Evolutionary conservation across 2,888 invertebrate genomes (phyloP).

Genomic region (Leucophenga maculata): DNA sequence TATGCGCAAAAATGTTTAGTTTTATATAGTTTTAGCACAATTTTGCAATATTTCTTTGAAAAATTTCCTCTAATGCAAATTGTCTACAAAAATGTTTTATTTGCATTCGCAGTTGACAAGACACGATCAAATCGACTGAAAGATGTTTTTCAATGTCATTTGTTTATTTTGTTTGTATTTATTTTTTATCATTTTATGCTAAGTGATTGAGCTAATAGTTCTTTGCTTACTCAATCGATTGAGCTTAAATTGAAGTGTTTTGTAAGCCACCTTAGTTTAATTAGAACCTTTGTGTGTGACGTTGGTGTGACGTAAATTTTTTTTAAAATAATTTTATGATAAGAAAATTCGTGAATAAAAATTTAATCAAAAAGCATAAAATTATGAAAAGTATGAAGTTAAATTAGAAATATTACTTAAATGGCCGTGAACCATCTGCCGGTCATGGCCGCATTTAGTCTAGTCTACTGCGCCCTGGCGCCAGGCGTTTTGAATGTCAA

Average conservation of each 20-base stretch:
- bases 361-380: no score
- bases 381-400: no score
- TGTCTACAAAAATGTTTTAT: background rate
- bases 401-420: no score
- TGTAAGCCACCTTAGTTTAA: background rate
- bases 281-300: background rate
- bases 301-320: background rate
- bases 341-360: no score
- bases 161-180: background rate
- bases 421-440: no score
- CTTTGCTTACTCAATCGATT: slow-evolving; percentile 2
- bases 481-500: no score
- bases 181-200: background rate
- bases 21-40: background rate
- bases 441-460: no score
- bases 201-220: background rate
- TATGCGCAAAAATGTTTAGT: slow-evolving; percentile 19
- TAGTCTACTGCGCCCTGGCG: no score
- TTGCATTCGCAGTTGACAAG: background rate
- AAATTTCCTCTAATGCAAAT: slow-evolving; percentile 2
- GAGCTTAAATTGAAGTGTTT: background rate
- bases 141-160: background rate
- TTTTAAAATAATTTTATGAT: no score
- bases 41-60: no score
- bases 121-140: background rate